These are phyloP conservation scores for Drosophila meridionalis DNA, from an alignment of 2,888 invertebrate species.

Conservation along the genomic window DNA sequence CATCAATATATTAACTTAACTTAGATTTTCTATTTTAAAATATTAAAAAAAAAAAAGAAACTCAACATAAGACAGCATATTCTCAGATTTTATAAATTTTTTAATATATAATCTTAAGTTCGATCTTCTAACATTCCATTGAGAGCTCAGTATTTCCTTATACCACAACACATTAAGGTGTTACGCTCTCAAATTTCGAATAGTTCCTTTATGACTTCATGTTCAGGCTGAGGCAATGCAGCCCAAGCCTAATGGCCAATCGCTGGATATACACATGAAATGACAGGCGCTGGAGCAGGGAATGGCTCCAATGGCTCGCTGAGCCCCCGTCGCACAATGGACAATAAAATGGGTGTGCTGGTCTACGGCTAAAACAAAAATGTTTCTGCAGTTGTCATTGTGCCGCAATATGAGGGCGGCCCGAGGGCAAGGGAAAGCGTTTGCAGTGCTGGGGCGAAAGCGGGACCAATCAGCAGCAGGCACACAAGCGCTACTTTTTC, in stretches of 20 bases:
- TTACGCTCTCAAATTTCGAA: neutral
- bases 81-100: no score
- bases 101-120: no score
- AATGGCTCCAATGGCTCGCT: conserved; percentile 6
- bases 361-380: conserved; percentile 75
- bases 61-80: no score
- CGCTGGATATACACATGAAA: conserved; percentile 11
- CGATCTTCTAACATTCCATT: no score
- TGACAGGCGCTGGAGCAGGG: conserved; percentile 14
- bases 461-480: conserved; percentile 75
- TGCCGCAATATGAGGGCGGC: conserved; percentile 28
- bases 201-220: conserved; percentile 6
- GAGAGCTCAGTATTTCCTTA: neutral
- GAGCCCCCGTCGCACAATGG: conserved; percentile 36
- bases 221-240: conserved; percentile 1
- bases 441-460: neutral
- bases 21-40: no score
- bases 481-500: conserved; percentile 73
- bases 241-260: conserved; percentile 29
- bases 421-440: conserved; percentile 6
- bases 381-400: conserved; percentile 42
- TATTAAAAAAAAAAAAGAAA: no score
- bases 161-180: neutral
- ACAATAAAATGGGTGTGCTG: conserved; percentile 81
- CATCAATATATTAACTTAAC: no score